A percentile compares a stretch with the other conserved stretches of the same genome.
Conservation (phyloP, 1,140 invertebrate genomes). For the Aphaenogaster floridana region DNA sequence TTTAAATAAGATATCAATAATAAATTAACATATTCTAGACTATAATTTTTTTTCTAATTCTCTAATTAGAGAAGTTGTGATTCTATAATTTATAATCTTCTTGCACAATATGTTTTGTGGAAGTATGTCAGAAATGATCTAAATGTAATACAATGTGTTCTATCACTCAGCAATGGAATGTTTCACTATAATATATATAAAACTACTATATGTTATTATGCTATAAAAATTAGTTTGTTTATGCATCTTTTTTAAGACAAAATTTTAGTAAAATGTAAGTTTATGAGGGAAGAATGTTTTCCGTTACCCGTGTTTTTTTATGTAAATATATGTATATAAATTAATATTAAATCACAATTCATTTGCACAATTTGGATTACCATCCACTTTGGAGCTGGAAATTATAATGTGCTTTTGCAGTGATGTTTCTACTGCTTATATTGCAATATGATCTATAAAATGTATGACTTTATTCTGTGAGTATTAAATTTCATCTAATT, state of each 20-base stretch:
- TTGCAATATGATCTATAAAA: slow-evolving; percentile 39
- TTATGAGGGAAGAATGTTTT: slow-evolving; percentile 45
- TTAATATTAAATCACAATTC: slow-evolving; percentile 44
- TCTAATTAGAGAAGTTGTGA: background rate
- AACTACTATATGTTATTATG: slow-evolving; percentile 10
- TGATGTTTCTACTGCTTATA: background rate
- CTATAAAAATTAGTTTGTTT: slow-evolving; percentile 35
- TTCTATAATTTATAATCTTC: slow-evolving; percentile 4
- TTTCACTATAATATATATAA: slow-evolving; percentile 19
- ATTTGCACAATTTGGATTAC: slow-evolving; percentile 18
- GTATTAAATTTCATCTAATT: slow-evolving; percentile 40
- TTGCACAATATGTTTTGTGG: slow-evolving; percentile 18
- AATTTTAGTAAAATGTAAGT: slow-evolving; percentile 22
- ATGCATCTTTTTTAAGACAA: slow-evolving; percentile 16
- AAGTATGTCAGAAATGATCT: slow-evolving; percentile 18
- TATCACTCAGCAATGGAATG: slow-evolving; percentile 14
- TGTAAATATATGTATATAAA: slow-evolving; percentile 47
- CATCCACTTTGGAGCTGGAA: slow-evolving; percentile 29
- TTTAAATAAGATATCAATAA: slow-evolving; percentile 1
- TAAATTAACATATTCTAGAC: slow-evolving; percentile 32
- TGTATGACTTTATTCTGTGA: slow-evolving; percentile 36
- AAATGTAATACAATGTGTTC: slow-evolving; percentile 1
- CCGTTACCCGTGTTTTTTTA: slow-evolving; percentile 26
- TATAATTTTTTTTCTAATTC: background rate
- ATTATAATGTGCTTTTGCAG: slow-evolving; percentile 2